A percentile compares a stretch with the other conserved stretches of the same genome.
Conservation (phyloP, 1,140 invertebrate species). For the Drosophila biarmipes region DNA sequence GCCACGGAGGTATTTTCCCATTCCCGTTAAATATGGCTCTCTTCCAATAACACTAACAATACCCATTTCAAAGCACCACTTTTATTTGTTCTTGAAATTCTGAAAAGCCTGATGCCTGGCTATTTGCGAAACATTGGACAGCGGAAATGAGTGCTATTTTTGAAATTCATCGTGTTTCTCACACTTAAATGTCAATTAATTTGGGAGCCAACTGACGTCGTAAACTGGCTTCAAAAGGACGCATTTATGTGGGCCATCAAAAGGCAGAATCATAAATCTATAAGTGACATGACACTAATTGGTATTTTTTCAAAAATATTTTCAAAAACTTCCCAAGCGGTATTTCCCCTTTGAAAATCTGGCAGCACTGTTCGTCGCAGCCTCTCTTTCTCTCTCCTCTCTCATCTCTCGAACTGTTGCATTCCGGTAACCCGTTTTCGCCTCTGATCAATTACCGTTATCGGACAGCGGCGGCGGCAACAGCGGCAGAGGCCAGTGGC, state of each 20-base stretch:
- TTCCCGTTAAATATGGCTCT: neutral
- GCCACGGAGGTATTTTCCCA: neutral
- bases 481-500: slow-evolving; percentile 39
- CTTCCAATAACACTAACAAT: neutral
- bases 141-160: neutral
- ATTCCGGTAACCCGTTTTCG: slow-evolving; percentile 74
- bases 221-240: neutral
- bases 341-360: neutral
- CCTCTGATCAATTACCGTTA: slow-evolving; percentile 68
- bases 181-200: neutral
- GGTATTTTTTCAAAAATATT: neutral
- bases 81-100: neutral
- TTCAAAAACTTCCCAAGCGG: neutral
- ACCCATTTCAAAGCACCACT: neutral
- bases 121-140: neutral
- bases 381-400: slow-evolving; percentile 1
- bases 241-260: neutral
- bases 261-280: no score
- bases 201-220: no score
- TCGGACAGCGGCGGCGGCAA: slow-evolving; percentile 41
- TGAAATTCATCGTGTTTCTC: neutral
- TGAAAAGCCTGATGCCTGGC: no score
- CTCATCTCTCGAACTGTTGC: slow-evolving; percentile 35
- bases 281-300: no score
- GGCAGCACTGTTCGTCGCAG: slow-evolving; percentile 9